Conservation (phyloP, 1,140 invertebrate species). For the Gonioctena quinquepunctata region DNA sequence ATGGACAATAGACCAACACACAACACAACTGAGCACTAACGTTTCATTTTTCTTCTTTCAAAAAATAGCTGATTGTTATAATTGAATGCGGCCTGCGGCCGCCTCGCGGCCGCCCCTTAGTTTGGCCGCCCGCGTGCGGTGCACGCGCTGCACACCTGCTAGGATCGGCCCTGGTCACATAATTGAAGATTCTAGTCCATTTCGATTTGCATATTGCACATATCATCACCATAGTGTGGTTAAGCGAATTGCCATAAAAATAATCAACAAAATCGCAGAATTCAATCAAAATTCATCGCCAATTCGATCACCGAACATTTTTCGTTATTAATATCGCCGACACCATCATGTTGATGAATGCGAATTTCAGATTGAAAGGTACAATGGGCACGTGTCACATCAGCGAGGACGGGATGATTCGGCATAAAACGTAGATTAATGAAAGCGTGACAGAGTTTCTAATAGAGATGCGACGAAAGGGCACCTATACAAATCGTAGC, state of each 20-base stretch:
- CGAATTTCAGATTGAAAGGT: constrained; percentile 22
- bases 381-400: constrained; percentile 33
- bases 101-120: too few species aligned
- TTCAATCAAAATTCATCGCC: not conserved
- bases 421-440: constrained; percentile 44
- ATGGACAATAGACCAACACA: too few species aligned
- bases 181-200: too few species aligned
- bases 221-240: too few species aligned
- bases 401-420: constrained; percentile 29
- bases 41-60: too few species aligned
- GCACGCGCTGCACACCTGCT: too few species aligned
- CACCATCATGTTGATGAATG: constrained; percentile 1
- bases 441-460: constrained; percentile 40
- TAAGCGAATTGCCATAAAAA: not conserved
- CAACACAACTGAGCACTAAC: too few species aligned
- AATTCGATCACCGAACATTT: not conserved
- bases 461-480: constrained; percentile 34
- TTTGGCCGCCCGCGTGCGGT: too few species aligned
- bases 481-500: constrained; percentile 16
- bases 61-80: too few species aligned
- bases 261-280: not conserved
- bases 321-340: not conserved
- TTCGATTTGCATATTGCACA: not conserved
- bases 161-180: too few species aligned
- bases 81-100: too few species aligned